Conservation (phyloP, 2,113 vertebrate genomes). For the Boulengeromyrus knoepffleri region DNA sequence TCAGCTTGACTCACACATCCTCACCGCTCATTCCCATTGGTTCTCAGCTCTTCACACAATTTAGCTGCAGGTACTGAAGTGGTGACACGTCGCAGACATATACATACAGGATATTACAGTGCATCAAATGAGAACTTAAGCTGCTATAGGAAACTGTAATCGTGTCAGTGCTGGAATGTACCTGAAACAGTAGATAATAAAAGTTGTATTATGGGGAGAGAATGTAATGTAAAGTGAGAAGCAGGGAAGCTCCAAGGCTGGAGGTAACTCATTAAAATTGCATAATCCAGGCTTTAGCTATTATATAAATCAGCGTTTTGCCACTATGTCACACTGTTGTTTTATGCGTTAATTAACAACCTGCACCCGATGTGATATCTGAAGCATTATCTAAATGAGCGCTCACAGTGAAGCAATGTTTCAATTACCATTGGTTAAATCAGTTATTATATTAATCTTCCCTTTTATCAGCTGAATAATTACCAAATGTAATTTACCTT, state of each 20-base stretch:
- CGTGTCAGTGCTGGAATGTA: background rate
- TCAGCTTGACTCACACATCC: background rate
- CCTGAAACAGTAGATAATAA: background rate
- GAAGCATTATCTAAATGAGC: background rate
- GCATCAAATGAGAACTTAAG: background rate
- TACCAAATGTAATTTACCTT: background rate
- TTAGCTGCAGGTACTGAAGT: background rate
- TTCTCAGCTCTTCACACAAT: background rate
- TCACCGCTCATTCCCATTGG: background rate
- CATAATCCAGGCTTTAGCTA: background rate
- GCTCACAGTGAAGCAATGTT: background rate
- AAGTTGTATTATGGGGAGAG: background rate
- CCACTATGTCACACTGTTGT: background rate
- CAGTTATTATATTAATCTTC: constrained; percentile 1
- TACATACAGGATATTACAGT: background rate
- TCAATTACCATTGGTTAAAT: constrained; percentile 8
- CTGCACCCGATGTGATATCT: background rate
- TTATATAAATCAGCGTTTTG: background rate
- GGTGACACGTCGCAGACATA: background rate
- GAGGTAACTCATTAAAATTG: background rate
- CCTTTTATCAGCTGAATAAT: constrained; percentile 7
- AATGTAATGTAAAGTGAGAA: background rate
- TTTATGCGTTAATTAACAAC: constrained; percentile 5
- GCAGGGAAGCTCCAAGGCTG: background rate
- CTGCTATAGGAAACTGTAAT: background rate